Base-by-base conservation (phyloP, 2,888 invertebrate genomes). In the Polietes domitor region DNA sequence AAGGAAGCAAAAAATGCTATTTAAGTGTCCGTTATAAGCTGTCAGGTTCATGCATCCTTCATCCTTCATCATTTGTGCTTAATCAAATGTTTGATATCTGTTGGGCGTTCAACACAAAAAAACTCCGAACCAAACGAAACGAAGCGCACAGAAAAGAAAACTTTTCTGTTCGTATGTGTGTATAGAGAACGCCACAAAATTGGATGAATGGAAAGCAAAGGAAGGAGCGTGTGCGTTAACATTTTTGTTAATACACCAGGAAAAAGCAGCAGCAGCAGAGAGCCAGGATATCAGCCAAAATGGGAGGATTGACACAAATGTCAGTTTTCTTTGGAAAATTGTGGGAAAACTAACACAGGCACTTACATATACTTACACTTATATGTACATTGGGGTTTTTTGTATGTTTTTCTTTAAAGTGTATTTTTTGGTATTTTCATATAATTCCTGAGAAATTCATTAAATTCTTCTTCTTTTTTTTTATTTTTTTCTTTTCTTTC, bases 31-130 rank as follows among this genome's bases (percentile, higher is more conserved):
- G 24, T 68, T 55, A 76, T 55, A 77, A 65, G 55, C 55, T 81
- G 81, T 81, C 81, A 73, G 77, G 32, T 81, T 81, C 68, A 77
- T 68, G 58, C 65, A 77, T 70, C 74, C 79, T 58, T 79, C 65
- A 74, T 72, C 76, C 80, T 72, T 81, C 58, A 73, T 81, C 81
- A 81, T 77, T 77, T 58, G 17, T 77, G 32, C 32, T 81, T 77
- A 73, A 81, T 68, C 77, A 77, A 81, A 73, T 73, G 76, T 73
- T 72, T 75, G 58, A 74, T 80, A 75, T 80, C 50, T 50, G 41
- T 53, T 53, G 63, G 72, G 78, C 70, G 61, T 72, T 32, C 61
- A 61, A 61, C 61, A 37, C 10, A 19, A 53, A 53, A 53, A 9
- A 53, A n/a, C n/a, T n/a, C n/a, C n/a, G n/a, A n/a, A 7, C 10